phyloP scores from a whole-genome alignment of 1,140 invertebrate species.

The Plutomurus gul region DNA sequence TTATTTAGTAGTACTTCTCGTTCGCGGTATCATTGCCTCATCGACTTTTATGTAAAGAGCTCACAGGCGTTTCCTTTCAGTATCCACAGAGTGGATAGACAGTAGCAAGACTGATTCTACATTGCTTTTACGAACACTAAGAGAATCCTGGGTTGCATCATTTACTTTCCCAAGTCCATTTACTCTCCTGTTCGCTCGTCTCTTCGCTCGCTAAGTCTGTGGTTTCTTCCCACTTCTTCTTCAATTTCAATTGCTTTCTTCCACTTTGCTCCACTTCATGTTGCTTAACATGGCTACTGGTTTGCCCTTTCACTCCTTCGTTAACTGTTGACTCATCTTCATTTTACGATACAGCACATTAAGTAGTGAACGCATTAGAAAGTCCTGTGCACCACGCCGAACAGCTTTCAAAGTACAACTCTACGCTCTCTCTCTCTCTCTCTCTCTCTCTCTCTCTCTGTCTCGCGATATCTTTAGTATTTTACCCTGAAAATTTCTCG shows the following conservation, averaged over 20 bases:
- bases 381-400: no score
- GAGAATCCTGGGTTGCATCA: not conserved
- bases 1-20: not conserved
- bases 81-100: not conserved
- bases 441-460: no score
- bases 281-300: not conserved
- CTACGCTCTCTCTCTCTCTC: not conserved
- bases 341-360: not conserved
- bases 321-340: not conserved
- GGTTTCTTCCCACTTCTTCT: not conserved
- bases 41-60: not conserved
- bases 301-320: not conserved
- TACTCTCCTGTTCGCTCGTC: not conserved
- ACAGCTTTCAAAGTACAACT: not conserved
- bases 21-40: not conserved
- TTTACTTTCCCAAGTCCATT: not conserved
- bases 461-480: no score
- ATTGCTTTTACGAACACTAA: not conserved
- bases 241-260: not conserved
- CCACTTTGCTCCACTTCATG: not conserved
- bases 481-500: no score
- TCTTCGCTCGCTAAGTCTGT: not conserved
- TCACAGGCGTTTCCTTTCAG: not conserved
- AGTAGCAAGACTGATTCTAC: not conserved
- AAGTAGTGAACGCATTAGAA: not conserved